phyloP scores from a whole-genome alignment of 2,797 vertebrate genomes.

The Kryptopterus vitreolus region DNA sequence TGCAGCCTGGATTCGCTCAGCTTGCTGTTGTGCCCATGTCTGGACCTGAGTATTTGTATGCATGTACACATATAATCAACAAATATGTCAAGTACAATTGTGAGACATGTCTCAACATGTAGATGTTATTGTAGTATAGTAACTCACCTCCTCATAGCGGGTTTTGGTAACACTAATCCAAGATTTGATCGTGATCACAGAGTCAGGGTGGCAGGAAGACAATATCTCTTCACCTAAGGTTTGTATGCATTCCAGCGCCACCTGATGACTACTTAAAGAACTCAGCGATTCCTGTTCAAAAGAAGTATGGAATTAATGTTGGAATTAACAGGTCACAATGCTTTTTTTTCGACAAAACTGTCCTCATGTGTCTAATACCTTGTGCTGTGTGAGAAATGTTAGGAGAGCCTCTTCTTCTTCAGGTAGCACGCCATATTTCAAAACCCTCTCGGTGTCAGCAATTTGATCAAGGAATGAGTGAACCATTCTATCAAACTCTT shows the following conservation, averaged over 20 bases:
- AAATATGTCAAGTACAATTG: not conserved
- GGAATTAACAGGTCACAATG: not conserved
- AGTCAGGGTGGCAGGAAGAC: constrained; percentile 80
- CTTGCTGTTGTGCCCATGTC: constrained; percentile 83
- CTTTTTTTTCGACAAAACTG: not conserved
- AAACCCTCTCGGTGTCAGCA: constrained; percentile 74
- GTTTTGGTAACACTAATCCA: constrained; percentile 85
- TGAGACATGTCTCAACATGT: not conserved
- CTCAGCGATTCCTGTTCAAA: constrained; percentile 74
- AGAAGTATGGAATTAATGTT: not conserved
- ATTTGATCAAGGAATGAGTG: constrained; percentile 82
- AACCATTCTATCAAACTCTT: constrained; percentile 80
- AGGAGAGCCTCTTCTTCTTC: constrained; percentile 76
- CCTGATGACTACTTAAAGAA: constrained; percentile 72
- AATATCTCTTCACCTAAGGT: constrained; percentile 84
- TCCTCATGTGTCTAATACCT: constrained; percentile 67
- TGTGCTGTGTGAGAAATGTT: constrained; percentile 72
- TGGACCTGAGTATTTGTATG: constrained; percentile 71
- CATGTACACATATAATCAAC: not conserved
- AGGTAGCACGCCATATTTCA: constrained; percentile 76
- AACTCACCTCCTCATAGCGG: constrained; percentile 83
- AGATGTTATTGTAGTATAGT: not conserved
- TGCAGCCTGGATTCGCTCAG: constrained; percentile 71
- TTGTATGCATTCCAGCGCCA: constrained; percentile 78
- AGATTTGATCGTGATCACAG: constrained; percentile 83